These are phyloP conservation scores for Balearica regulorum DNA, from an alignment of 2,797 vertebrate species.

Conservation along the genomic window DNA sequence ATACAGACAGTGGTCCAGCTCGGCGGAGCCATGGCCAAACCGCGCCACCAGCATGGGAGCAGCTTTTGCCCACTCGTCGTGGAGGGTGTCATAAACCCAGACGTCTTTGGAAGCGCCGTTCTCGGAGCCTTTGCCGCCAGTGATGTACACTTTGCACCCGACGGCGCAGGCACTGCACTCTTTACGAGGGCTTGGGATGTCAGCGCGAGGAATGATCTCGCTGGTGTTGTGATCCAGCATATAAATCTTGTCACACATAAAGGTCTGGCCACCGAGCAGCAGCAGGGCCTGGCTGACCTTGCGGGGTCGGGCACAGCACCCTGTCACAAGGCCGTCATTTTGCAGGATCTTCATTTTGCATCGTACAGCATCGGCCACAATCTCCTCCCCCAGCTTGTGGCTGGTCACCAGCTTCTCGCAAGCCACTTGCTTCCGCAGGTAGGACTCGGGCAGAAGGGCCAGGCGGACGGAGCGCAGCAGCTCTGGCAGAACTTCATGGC, in stretches of 20 bases:
- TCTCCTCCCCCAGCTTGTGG: constrained; percentile 92
- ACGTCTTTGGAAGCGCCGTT: constrained; percentile 96
- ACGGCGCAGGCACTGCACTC: constrained; percentile 98
- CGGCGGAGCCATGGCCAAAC: constrained; percentile 95
- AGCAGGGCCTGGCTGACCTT: constrained; percentile 96
- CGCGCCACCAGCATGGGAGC: constrained; percentile 97
- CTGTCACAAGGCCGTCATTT: constrained; percentile 93
- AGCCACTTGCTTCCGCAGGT: constrained; percentile 96
- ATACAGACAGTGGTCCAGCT: constrained; percentile 94
- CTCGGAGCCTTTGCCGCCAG: constrained; percentile 92
- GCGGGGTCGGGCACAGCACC: constrained; percentile 90
- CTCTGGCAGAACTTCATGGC: constrained; percentile 88
- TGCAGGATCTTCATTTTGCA: constrained; percentile 98
- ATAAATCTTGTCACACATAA: constrained; percentile 98
- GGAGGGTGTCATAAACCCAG: constrained; percentile 97
- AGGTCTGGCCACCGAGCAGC: constrained; percentile 94
- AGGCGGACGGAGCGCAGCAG: constrained; percentile 91
- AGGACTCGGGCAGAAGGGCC: constrained; percentile 93
- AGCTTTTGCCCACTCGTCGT: constrained; percentile 97
- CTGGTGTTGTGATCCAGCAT: constrained; percentile 94
- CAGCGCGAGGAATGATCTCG: constrained; percentile 96
- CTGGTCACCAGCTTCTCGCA: constrained; percentile 92
- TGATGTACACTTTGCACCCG: constrained; percentile 97
- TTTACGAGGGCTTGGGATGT: constrained; percentile 97
- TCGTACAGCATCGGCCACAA: constrained; percentile 92